Base-by-base conservation (phyloP, 2,888 invertebrate species). In the Oeneis ivallda region DNA sequence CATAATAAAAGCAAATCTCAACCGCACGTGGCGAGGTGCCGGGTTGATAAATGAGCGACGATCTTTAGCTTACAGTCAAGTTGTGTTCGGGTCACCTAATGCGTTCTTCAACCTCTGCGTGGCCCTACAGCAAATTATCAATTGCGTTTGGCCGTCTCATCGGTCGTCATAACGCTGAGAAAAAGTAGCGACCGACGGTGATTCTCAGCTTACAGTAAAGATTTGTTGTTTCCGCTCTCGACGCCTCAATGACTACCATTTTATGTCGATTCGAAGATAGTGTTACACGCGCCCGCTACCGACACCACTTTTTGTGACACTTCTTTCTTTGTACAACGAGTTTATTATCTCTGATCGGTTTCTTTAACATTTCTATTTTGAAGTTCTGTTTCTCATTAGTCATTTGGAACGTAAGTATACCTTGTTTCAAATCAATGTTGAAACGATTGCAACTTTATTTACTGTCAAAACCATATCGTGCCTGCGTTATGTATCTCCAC, bases 221-320 rank as follows among this genome's bases (percentile, higher is more conserved):
- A 90, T 89, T 89, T 87, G 86, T 89, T 87, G 86, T 89, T 89
- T 90, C 91, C 91, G 89, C 80, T 90, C 86, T 84, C 83, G 86
- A 83, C 85, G 87, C 85, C 82, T 89, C 87, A 90, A 89, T 90
- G 89, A 84, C 89, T 89, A 89, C 90, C 89, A 90, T 88, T 91
- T 89, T 90, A 83, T 89, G 86, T 89, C 89, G 90, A 91, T 90
- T 86, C 84, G 83, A 76, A 90, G 89, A 91, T 92, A 89, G 87
- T 88, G 87, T 92, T 92, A 87, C 91, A 89, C 84, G 85, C 86
- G 86, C 83, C 76, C 83, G 90, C 91, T 90, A 90, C 91, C 82
- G 89, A 88, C 82, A 83, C 87, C 82, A 86, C 78, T 90, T 92
- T 91, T 91, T 91, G 84, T 89, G 86, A 86, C 87, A 86, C 86